Evolutionary conservation across 1,140 invertebrate genomes (phyloP).

Genomic region (Drosophila nigrodunni): DNA sequence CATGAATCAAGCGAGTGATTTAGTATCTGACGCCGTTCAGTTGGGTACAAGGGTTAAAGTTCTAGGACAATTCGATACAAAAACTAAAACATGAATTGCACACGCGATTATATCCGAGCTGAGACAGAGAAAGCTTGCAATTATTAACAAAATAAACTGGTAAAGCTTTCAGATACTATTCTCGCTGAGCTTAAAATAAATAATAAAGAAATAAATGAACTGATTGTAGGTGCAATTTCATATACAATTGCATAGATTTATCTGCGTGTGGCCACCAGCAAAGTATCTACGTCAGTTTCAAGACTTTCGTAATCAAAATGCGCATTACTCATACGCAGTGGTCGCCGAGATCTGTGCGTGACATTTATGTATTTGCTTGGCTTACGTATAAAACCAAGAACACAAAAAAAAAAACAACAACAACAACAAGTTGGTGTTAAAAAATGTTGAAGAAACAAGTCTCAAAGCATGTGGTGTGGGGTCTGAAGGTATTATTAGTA

Average conservation of each 20-base stretch:
- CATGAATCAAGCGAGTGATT: constrained; percentile 83
- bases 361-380: constrained; percentile 1
- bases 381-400: neutral
- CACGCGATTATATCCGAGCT: constrained; percentile 46
- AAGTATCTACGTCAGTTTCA: neutral
- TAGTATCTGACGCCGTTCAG: constrained; percentile 41
- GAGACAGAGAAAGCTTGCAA: no score
- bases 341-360: constrained; percentile 26
- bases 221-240: neutral
- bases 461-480: neutral
- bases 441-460: neutral
- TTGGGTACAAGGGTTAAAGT: constrained; percentile 35
- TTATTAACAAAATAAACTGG: neutral
- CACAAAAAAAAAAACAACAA: neutral
- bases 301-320: constrained; percentile 7
- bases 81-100: constrained; percentile 61
- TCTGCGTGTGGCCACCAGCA: neutral
- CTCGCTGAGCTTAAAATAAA: neutral
- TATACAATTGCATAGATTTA: neutral
- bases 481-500: neutral
- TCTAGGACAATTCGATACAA: constrained; percentile 37
- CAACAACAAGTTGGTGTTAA: constrained; percentile 22
- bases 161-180: neutral
- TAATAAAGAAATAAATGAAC: neutral
- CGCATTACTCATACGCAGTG: constrained; percentile 62